These are phyloP conservation scores for Gryon sp. DNA, from an alignment of 1,140 invertebrate genomes.

Conservation along the genomic window DNA sequence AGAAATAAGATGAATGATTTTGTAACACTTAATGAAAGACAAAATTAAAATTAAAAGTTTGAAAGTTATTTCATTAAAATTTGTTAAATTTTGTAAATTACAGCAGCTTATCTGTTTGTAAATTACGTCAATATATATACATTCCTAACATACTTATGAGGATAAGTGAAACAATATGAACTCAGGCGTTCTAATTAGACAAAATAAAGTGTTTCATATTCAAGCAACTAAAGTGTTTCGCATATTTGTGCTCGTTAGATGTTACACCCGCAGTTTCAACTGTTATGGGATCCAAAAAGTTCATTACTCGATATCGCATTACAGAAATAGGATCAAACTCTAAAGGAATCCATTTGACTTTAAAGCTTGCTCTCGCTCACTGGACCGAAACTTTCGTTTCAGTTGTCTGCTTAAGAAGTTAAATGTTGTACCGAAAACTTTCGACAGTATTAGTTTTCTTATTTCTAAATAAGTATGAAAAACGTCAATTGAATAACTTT, in stretches of 20 bases:
- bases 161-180: background rate
- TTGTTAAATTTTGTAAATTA: too few species aligned
- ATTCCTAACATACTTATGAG: too few species aligned
- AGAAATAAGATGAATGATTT: too few species aligned
- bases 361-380: conserved; percentile 42
- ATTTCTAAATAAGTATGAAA: conserved; percentile 15
- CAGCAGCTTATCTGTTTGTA: too few species aligned
- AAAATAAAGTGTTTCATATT: conserved; percentile 35
- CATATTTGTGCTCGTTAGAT: conserved; percentile 22
- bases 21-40: too few species aligned
- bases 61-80: too few species aligned
- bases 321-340: conserved; percentile 38
- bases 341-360: conserved; percentile 45
- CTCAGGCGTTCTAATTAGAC: conserved; percentile 34
- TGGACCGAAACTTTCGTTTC: conserved; percentile 45
- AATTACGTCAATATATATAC: too few species aligned
- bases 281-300: conserved; percentile 45
- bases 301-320: conserved; percentile 48
- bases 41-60: too few species aligned
- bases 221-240: conserved; percentile 21
- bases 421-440: conserved; percentile 32
- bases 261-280: conserved; percentile 21
- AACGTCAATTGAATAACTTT: conserved; percentile 17
- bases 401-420: conserved; percentile 13
- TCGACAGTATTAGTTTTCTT: conserved; percentile 22